These are phyloP conservation scores for Sabatieria punctata DNA, from an alignment of 2,888 invertebrate species.

Conservation along the genomic window DNA sequence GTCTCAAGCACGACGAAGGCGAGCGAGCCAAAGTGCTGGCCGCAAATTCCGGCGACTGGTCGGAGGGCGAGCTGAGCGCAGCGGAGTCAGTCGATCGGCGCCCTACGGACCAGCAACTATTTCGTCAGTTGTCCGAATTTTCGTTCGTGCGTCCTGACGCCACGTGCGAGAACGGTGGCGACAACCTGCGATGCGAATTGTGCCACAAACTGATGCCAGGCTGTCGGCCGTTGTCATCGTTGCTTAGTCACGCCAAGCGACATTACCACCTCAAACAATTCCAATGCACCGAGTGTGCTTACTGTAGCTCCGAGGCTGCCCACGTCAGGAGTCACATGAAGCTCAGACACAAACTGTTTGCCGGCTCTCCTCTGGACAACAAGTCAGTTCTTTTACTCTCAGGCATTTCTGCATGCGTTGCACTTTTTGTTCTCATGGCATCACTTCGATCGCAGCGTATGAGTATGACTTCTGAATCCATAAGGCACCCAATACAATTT, in stretches of 20 bases:
- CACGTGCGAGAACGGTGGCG: no score
- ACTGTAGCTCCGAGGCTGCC: conserved; percentile 9
- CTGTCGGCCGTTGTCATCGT: conserved; percentile 5
- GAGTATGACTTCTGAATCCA: no score
- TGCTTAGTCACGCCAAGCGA: conserved; percentile 13
- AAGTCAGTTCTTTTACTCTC: no score
- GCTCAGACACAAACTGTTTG: conserved; percentile 10
- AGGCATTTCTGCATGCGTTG: no score
- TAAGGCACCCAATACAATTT: no score
- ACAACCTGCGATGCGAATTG: conserved; percentile 5
- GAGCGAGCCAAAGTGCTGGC: conserved; percentile 7
- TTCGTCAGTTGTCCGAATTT: conserved; percentile 10
- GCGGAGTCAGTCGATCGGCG: conserved; percentile 1
- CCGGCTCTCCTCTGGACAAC: conserved; percentile 13
- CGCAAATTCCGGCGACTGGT: neutral
- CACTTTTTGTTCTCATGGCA: no score
- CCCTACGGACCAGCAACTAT: conserved; percentile 11
- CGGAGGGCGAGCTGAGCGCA: neutral
- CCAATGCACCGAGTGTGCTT: conserved; percentile 11
- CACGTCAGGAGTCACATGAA: conserved; percentile 10
- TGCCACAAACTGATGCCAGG: conserved; percentile 9
- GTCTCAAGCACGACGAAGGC: conserved; percentile 10
- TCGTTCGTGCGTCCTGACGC: conserved; percentile 10
- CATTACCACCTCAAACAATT: conserved; percentile 15
- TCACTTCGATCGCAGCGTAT: no score